These are phyloP conservation scores for Ichneumoninae sp. DNA, from an alignment of 2,888 invertebrate species.

Conservation along the genomic window DNA sequence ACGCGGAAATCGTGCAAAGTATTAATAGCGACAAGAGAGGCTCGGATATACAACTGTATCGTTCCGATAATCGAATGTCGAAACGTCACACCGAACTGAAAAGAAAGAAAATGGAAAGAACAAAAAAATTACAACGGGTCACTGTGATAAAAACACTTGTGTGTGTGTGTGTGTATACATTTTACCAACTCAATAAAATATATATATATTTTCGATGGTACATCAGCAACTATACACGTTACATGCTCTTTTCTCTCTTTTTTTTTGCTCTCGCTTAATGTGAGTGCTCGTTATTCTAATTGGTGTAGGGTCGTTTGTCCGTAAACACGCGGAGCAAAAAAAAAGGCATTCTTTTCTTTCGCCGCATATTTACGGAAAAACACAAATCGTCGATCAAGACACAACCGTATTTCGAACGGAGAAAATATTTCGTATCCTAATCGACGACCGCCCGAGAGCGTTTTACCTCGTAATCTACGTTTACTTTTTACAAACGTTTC, in stretches of 20 bases:
- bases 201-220: slow-evolving; percentile 71
- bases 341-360: not conserved
- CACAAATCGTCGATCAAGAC: slow-evolving; percentile 11
- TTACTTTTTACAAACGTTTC: slow-evolving; percentile 71
- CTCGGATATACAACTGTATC: not conserved
- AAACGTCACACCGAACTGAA: slow-evolving; percentile 22
- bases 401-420: slow-evolving; percentile 27
- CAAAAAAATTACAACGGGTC: slow-evolving; percentile 38
- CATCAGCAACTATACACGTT: slow-evolving; percentile 63
- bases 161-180: slow-evolving; percentile 62
- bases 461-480: slow-evolving; percentile 55
- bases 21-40: slow-evolving; percentile 7
- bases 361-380: not conserved
- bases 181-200: slow-evolving; percentile 76
- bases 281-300: slow-evolving; percentile 65
- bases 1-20: slow-evolving; percentile 20
- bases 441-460: slow-evolving; percentile 44
- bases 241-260: slow-evolving; percentile 42
- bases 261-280: slow-evolving; percentile 46
- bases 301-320: slow-evolving; percentile 60
- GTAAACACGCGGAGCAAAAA: not conserved
- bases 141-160: slow-evolving; percentile 72
- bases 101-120: slow-evolving; percentile 1
- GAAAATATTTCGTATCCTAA: slow-evolving; percentile 30
- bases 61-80: slow-evolving; percentile 18